phyloP scores from a whole-genome alignment of 2,888 invertebrate species.

The Phlogophora meticulosa region DNA sequence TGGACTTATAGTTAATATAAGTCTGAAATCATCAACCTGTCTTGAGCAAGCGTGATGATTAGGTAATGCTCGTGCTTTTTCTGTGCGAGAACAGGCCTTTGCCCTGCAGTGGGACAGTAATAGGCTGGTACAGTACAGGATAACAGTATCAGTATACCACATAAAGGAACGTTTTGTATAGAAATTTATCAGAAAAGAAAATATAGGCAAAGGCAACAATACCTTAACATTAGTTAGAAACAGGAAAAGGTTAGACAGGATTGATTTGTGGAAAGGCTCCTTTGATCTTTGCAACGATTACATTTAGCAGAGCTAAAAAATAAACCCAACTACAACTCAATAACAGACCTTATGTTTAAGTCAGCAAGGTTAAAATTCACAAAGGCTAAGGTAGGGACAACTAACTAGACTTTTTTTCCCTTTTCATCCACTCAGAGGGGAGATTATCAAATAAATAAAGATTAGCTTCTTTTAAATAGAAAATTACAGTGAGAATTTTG shows the following conservation, averaged over 20 bases:
- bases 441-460: slow-evolving; percentile 68
- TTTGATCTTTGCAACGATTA: slow-evolving; percentile 60
- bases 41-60: too few species aligned
- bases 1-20: too few species aligned
- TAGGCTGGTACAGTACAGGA: too few species aligned
- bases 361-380: neutral
- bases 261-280: slow-evolving; percentile 61
- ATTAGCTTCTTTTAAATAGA: slow-evolving; percentile 53
- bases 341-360: slow-evolving; percentile 12
- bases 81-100: too few species aligned
- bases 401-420: slow-evolving; percentile 51
- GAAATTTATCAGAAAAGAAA: neutral
- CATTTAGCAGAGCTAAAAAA: slow-evolving; percentile 48
- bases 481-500: slow-evolving; percentile 33
- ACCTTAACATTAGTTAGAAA: slow-evolving; percentile 45
- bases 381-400: slow-evolving; percentile 25
- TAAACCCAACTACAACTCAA: slow-evolving; percentile 10
- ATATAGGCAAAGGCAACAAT: slow-evolving; percentile 21
- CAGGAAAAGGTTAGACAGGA: slow-evolving; percentile 45
- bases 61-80: too few species aligned
- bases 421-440: slow-evolving; percentile 43
- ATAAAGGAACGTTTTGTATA: neutral
- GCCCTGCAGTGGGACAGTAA: too few species aligned
- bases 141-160: too few species aligned
- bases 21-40: too few species aligned